phyloP scores from a whole-genome alignment of 2,113 vertebrate species.

The Cololabis saira region DNA sequence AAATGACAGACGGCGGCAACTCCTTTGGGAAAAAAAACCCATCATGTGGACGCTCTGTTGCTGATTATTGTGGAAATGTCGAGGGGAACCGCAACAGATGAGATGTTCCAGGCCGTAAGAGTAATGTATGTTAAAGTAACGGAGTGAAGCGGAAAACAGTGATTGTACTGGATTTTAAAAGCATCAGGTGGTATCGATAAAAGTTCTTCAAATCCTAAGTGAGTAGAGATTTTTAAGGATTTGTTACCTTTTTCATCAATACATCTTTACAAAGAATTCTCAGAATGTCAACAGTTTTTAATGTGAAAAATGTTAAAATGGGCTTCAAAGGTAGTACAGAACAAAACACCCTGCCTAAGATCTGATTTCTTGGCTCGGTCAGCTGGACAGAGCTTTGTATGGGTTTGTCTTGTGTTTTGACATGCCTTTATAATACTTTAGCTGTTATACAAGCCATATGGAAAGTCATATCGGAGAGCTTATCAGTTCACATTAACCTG shows the following conservation, averaged over 20 bases:
- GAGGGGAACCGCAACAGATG: constrained; percentile 45
- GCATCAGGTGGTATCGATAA: constrained; percentile 29
- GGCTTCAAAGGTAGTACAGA: neutral
- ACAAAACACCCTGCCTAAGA: constrained; percentile 32
- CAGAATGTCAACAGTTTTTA: constrained; percentile 26
- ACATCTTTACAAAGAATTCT: constrained; percentile 4
- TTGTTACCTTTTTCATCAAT: constrained; percentile 20
- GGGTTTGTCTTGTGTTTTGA: constrained; percentile 38
- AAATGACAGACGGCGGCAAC: constrained; percentile 48
- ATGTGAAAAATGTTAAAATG: constrained; percentile 14
- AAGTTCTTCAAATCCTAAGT: neutral
- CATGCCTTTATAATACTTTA: constrained; percentile 48
- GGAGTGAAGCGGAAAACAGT: constrained; percentile 12
- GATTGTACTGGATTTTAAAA: constrained; percentile 3
- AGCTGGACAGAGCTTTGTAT: constrained; percentile 42
- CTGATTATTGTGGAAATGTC: constrained; percentile 53
- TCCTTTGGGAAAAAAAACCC: constrained; percentile 9
- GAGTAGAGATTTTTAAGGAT: neutral
- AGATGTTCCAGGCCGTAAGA: constrained; percentile 42
- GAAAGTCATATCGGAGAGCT: constrained; percentile 29
- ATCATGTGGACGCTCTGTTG: constrained; percentile 34
- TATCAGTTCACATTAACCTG: constrained; percentile 37
- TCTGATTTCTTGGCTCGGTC: constrained; percentile 34
- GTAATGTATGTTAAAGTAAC: constrained; percentile 41
- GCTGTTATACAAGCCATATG: constrained; percentile 48